Evolutionary conservation across 2,113 vertebrate species (phyloP), one percentile per base, ranked within the genome.

Genomic region (Urocolius indicus): DNA sequence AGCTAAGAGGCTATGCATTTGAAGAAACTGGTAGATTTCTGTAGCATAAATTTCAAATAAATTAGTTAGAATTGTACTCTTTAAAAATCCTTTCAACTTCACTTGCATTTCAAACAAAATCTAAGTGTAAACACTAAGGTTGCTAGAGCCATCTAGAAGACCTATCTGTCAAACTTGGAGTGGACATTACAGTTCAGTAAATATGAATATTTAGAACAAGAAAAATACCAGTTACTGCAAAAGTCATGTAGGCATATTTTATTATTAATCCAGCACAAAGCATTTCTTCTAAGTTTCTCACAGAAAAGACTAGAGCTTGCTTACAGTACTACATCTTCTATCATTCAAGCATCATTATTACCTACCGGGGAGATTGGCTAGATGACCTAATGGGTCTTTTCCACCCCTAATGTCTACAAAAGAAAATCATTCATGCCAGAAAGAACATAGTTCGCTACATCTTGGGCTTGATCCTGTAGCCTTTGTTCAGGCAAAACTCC

Each of bases 311-410:
- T 98, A 99, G 97, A 98, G 98, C 98, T 98, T 98, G 97, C 98
- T 98, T 99, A 99, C 99, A 99, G 98, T 99, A 99, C 99, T 99
- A 99, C 97, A 98, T 97, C 93, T 97, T 97, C 98, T 99, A 99
- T 98, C 97, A 98, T 98, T 99, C 98, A 99, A 99, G 99, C 98
- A 99, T 99, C 98, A 98, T 94, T 98, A 98, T 98, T 99, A 99
- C 95, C 98, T 97, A 97, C 84, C 95, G 98, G 93, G 97, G 95
- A 97, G 86, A 93, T 89, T 62, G 76, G 54, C 84, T 94, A 95
- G 87, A 57, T 94, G 90, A 95, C 88, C 94, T 93, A 97, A 91
- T 65, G 95, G 90, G 84, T 94, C 85, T 80, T 80, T 94, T 93
- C 61, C 88, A 97, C 90, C 78, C 74, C 93, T 95, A 97, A 65